Conservation (phyloP, 2,888 invertebrate genomes). For the Auanema freiburgensis region DNA sequence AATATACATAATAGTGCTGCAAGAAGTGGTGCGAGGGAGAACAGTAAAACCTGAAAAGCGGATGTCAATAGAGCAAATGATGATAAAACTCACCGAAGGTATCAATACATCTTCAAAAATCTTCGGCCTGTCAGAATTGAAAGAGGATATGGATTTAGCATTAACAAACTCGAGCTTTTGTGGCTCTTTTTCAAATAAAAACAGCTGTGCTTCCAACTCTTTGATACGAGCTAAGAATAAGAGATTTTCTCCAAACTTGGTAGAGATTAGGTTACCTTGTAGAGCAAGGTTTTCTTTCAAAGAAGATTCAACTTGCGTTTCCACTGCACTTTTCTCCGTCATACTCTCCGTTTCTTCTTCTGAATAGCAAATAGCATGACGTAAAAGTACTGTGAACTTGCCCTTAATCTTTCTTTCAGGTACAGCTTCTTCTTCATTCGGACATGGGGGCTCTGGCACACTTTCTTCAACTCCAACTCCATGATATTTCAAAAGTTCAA, state of each 20-base stretch:
- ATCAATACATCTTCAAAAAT: neutral
- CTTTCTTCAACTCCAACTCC: slow-evolving; percentile 18
- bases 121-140: too few species aligned
- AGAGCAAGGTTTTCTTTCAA: slow-evolving; percentile 36
- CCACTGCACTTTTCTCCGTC: neutral
- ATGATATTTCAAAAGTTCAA: slow-evolving; percentile 11
- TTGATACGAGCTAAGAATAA: neutral
- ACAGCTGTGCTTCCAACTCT: neutral
- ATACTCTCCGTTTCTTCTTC: neutral
- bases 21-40: slow-evolving; percentile 39
- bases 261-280: slow-evolving; percentile 11
- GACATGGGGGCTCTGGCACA: slow-evolving; percentile 17
- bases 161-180: neutral
- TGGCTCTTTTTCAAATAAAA: neutral
- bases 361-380: neutral
- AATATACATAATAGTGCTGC: slow-evolving; percentile 30
- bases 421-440: too few species aligned
- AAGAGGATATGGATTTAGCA: too few species aligned
- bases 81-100: neutral
- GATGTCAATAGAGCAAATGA: too few species aligned
- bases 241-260: neutral
- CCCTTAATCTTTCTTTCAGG: too few species aligned
- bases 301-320: slow-evolving; percentile 7
- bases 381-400: too few species aligned
- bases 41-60: slow-evolving; percentile 31